Conservation (phyloP, 2,888 invertebrate species). For the Nephrotoma flavescens region DNA sequence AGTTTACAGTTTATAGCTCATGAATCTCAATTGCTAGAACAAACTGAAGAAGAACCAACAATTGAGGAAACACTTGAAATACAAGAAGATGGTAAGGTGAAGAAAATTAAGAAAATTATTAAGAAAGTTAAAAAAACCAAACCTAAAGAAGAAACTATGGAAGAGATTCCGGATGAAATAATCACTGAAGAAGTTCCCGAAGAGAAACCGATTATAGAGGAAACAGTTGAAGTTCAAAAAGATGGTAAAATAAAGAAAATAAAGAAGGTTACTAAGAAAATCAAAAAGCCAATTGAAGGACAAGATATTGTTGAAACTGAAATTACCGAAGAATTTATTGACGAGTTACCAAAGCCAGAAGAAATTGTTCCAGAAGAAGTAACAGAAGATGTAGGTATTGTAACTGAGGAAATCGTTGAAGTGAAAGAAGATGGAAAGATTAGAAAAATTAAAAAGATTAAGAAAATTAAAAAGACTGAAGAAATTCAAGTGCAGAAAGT, state of each 20-base stretch:
- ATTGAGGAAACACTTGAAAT: slow-evolving; percentile 12
- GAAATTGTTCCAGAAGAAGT: background rate
- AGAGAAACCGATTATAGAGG: slow-evolving; percentile 11
- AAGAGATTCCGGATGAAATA: slow-evolving; percentile 8
- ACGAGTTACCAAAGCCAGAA: background rate
- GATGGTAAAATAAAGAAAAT: background rate
- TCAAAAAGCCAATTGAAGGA: background rate
- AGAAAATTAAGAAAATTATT: background rate
- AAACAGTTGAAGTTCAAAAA: background rate
- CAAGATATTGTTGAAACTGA: background rate
- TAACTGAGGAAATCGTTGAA: background rate
- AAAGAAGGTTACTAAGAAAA: background rate
- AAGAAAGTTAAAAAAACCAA: background rate
- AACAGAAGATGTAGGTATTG: background rate
- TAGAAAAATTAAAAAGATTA: slow-evolving; percentile 19
- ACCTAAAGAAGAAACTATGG: slow-evolving; percentile 13
- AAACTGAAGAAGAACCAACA: background rate
- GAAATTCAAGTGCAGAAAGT: background rate
- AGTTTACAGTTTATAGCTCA: background rate
- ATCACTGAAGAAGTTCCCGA: slow-evolving; percentile 14
- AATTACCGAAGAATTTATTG: background rate
- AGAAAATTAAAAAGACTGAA: slow-evolving; percentile 20
- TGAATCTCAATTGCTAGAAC: background rate
- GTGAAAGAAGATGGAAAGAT: background rate
- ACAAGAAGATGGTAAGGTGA: background rate